phyloP scores from a whole-genome alignment of 2,797 vertebrate genomes.

The Mareca penelope region DNA sequence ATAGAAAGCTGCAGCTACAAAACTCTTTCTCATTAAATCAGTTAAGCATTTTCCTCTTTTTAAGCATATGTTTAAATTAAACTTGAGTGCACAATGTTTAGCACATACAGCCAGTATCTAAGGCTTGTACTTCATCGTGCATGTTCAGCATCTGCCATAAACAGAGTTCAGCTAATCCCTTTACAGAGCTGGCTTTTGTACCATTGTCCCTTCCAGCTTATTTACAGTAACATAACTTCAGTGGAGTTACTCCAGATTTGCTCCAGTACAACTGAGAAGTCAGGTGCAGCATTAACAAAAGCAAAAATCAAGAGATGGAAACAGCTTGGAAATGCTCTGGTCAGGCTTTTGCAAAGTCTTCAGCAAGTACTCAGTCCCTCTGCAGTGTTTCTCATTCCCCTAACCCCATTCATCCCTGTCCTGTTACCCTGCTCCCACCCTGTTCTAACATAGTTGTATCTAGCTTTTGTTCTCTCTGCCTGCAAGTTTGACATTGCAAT shows the following conservation, averaged over 20 bases:
- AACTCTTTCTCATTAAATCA: neutral
- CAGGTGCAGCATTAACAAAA: neutral
- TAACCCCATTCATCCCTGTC: neutral
- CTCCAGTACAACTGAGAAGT: neutral
- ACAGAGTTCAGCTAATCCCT: neutral
- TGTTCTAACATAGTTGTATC: neutral
- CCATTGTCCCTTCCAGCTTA: neutral
- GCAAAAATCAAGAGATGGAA: neutral
- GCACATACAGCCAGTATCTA: neutral
- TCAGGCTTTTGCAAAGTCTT: neutral
- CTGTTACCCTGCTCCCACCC: neutral
- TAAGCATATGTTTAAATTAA: neutral
- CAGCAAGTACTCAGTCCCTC: neutral
- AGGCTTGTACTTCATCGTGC: neutral
- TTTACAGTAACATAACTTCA: neutral
- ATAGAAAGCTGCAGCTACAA: neutral
- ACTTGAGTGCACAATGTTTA: neutral
- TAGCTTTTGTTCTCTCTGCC: accelerated
- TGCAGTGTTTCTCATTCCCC: neutral
- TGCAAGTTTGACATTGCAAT: neutral
- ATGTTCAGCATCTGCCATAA: neutral
- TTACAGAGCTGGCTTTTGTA: neutral
- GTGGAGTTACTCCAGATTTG: neutral
- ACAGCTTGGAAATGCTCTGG: neutral
- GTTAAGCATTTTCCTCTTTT: neutral